Evolutionary conservation across 2,888 invertebrate genomes (phyloP), one percentile per base, ranked within the genome.

Genomic region (Podotricha telesiphe): DNA sequence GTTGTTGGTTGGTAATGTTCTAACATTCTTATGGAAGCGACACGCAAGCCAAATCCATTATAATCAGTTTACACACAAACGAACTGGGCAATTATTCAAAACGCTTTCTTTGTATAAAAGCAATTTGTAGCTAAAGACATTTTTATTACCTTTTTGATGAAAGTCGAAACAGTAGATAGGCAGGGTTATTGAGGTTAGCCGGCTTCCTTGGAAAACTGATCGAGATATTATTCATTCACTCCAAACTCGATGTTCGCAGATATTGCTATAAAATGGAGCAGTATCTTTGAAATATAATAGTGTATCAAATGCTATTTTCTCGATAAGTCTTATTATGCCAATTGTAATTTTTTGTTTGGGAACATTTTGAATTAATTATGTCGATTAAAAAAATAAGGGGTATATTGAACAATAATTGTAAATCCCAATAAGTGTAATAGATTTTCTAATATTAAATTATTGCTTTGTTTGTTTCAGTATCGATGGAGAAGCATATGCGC

Each of bases 401-500:
- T n/a, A n/a, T n/a, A n/a, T n/a, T n/a, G n/a, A n/a, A n/a, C n/a
- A n/a, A n/a, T n/a, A n/a, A n/a, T n/a, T n/a, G n/a, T n/a, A n/a
- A n/a, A n/a, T n/a, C n/a, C n/a, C n/a, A n/a, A n/a, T 0, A 17
- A 0, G 11, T 17, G 6, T 34, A 1, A 8, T 53, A n/a, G n/a
- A n/a, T 15, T 3, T 8, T 28, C 4, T 17, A 34, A 65, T 10
- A 20, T 61, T 47, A 64, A 55, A 66, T 58, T 13, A 15, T n/a
- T 62, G 74, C 81, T 84, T 77, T 76, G 58, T 78, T 91, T 91
- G 89, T 94, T 95, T 75, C 94, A 96, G 96, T 94, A 94, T 84
- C 96, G 96, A 67, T 93, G 95, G 88, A 94, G 95, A 65, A 96
- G 96, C 77, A 89, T 96, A 73, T 94, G 95, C 74, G 94, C 96